These are phyloP conservation scores for Styela clava DNA, from an alignment of 23 tunicate species.

Conservation along the genomic window DNA sequence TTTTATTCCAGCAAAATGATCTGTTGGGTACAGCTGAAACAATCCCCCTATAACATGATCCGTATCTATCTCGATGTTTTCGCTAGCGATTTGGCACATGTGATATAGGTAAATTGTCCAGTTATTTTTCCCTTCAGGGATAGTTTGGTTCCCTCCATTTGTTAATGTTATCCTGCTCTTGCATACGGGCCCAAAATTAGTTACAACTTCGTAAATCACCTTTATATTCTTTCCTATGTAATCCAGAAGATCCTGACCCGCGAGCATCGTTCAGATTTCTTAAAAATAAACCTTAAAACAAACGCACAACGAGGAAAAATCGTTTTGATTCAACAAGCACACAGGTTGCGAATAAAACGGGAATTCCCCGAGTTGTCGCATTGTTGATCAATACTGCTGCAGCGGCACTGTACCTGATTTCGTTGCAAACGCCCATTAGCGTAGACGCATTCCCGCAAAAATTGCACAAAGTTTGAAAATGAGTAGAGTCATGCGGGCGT, in stretches of 20 bases:
- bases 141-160: not conserved
- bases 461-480: too few species aligned
- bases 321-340: too few species aligned
- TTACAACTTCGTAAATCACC: not conserved
- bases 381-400: too few species aligned
- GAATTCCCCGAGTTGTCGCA: too few species aligned
- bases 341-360: too few species aligned
- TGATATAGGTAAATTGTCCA: constrained; percentile 17
- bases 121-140: not conserved
- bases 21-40: constrained; percentile 13
- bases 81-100: constrained; percentile 3
- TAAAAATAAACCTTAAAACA: too few species aligned
- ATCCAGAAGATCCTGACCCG: constrained; percentile 18
- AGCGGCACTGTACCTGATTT: too few species aligned
- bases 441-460: too few species aligned
- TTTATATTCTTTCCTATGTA: not conserved
- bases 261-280: too few species aligned
- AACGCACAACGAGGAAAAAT: too few species aligned
- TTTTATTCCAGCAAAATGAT: constrained; percentile 1
- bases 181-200: not conserved
- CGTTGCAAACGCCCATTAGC: too few species aligned
- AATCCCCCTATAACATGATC: constrained; percentile 30
- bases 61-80: not conserved
- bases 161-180: constrained; percentile 10
- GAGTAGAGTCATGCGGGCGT: too few species aligned